These are phyloP conservation scores for Willowsia nigromaculata DNA, from an alignment of 2,888 invertebrate genomes.

Conservation along the genomic window DNA sequence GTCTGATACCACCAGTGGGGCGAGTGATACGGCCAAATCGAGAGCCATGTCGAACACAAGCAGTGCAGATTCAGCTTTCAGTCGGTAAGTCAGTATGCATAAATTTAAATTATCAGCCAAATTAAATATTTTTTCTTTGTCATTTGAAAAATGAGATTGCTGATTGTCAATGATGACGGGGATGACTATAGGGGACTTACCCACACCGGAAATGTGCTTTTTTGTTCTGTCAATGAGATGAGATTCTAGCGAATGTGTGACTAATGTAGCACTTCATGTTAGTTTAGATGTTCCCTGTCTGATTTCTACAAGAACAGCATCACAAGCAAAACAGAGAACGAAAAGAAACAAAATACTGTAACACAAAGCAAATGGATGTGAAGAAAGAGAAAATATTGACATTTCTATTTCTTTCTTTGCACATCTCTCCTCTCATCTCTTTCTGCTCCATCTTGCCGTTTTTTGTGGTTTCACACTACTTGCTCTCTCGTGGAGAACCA, in stretches of 20 bases:
- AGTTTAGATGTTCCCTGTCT: slow-evolving; percentile 22
- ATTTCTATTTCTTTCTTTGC: slow-evolving; percentile 36
- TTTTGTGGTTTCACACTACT: slow-evolving; percentile 42
- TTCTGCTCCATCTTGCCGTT: not conserved
- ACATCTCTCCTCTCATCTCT: not conserved
- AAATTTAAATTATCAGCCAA: not conserved
- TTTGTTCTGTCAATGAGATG: not conserved
- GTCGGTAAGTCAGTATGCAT: slow-evolving; percentile 73
- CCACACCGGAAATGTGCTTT: slow-evolving; percentile 34
- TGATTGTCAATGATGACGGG: not conserved
- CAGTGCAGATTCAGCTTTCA: slow-evolving; percentile 78
- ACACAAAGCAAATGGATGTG: not conserved
- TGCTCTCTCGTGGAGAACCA: not conserved
- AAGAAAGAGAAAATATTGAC: slow-evolving; percentile 42
- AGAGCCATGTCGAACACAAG: slow-evolving; percentile 77
- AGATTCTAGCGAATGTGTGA: not conserved
- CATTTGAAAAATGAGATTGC: slow-evolving; percentile 33
- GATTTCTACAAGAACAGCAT: not conserved
- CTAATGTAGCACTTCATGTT: slow-evolving; percentile 35
- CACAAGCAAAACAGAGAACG: not conserved
- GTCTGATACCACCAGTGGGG: slow-evolving; percentile 72
- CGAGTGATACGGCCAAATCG: slow-evolving; percentile 69
- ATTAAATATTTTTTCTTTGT: not conserved
- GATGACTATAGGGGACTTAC: slow-evolving; percentile 24
- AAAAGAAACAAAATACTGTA: not conserved